Conservation (phyloP, 2,888 invertebrate species). For the Microctonus aethiopoides region DNA sequence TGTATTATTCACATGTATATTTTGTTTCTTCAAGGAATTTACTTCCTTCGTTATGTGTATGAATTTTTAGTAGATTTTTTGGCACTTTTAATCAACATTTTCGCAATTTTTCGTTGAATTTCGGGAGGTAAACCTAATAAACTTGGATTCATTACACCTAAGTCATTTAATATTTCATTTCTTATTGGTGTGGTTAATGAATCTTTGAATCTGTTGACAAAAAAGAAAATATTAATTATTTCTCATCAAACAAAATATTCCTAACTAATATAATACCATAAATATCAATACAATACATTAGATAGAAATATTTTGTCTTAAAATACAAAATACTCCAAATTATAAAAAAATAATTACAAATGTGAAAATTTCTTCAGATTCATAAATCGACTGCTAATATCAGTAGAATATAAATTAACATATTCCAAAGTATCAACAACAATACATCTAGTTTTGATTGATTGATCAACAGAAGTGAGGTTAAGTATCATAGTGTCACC, state of each 20-base stretch:
- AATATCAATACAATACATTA: neutral
- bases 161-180: slow-evolving; percentile 68
- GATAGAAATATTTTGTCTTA: too few relatives aligned
- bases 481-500: slow-evolving; percentile 58
- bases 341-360: slow-evolving; percentile 54
- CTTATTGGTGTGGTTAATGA: slow-evolving; percentile 70
- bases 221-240: slow-evolving; percentile 63
- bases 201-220: slow-evolving; percentile 70
- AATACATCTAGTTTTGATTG: slow-evolving; percentile 40
- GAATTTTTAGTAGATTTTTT: too few relatives aligned
- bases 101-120: slow-evolving; percentile 56
- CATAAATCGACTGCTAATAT: slow-evolving; percentile 49
- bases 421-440: slow-evolving; percentile 52
- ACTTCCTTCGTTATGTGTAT: too few relatives aligned
- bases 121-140: slow-evolving; percentile 65
- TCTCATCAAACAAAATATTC: too few relatives aligned
- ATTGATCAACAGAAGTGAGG: slow-evolving; percentile 43
- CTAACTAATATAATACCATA: neutral
- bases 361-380: slow-evolving; percentile 55
- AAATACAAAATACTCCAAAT: too few relatives aligned
- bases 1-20: too few relatives aligned
- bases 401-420: slow-evolving; percentile 54
- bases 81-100: slow-evolving; percentile 41
- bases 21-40: too few relatives aligned
- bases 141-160: slow-evolving; percentile 62